Base-by-base conservation (phyloP, 2,797 vertebrate species). In the Lepus oiostolus region DNA sequence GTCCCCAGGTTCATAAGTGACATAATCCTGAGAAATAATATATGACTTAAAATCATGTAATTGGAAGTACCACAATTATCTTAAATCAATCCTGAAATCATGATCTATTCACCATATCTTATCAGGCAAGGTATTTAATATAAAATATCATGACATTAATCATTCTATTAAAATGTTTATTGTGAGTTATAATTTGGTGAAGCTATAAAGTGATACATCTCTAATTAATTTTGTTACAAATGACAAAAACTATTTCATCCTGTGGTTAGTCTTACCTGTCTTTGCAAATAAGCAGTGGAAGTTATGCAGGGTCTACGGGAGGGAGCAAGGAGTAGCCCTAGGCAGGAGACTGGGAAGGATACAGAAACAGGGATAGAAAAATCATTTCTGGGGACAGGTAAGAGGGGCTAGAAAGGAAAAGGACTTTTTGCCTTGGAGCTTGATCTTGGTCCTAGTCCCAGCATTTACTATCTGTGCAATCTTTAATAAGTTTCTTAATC, bases 111-210 rank as follows among this genome's bases (percentile, higher is more conserved):
- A 88, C 83, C 4, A 62, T 68, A 80, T 76, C 93, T 96, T 50
- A 85, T 91, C 30, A 96, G n/a, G 30, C 21, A 70, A 90, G 67
- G 60, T 68, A 84, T 38, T 83, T 83, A 85, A 92, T 93, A 58
- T 5, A 76, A 96, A 86, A 63, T 90, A 74, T 50, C 30, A 71
- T 77, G 80, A 63, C 32, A 90, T 93, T 67, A 95, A 91, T 38
- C 82, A 52, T 63, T 2, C 19, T 75, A 85, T 60, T 85, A 24
- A 97, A 88, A 63, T 42, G 21, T 83, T 95, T 91, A 13, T 24
- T 87, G 75, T 35, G 6, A 85, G 26, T 79, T 85, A 65, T 19
- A 95, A 74, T 67, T 91, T 54, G 26, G 70, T 89, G 30, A 82
- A 71, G 62, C 30, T 92, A 79, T 13, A 88, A 85, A 80, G 79